These are phyloP conservation scores for Julus scanicus DNA, from an alignment of 2,888 invertebrate species.

Conservation along the genomic window DNA sequence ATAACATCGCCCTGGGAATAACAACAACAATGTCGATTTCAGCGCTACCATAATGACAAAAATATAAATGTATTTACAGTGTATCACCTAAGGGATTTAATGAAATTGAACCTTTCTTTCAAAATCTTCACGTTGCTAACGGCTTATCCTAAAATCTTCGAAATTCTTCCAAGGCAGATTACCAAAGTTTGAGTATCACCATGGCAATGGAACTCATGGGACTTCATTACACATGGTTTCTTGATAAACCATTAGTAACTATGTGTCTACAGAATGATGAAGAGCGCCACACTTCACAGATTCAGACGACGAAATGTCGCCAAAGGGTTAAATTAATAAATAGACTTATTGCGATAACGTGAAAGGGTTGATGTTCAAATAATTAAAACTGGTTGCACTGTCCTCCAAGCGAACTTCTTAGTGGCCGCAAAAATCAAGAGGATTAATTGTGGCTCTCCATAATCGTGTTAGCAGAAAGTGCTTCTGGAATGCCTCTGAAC, in stretches of 20 bases:
- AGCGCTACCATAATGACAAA: not conserved
- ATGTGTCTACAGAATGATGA: too few species aligned
- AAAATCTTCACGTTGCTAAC: too few species aligned
- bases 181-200: not conserved
- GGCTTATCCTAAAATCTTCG: too few species aligned
- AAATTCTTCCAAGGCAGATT: too few species aligned
- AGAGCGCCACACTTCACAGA: too few species aligned
- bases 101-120: not conserved
- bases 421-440: not conserved
- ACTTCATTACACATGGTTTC: too few species aligned
- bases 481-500: constrained; percentile 29
- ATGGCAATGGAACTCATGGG: not conserved
- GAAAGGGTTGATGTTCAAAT: not conserved
- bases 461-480: constrained; percentile 32
- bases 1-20: not conserved
- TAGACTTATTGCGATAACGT: too few species aligned
- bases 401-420: not conserved
- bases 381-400: constrained; percentile 7
- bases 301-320: too few species aligned
- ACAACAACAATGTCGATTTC: not conserved
- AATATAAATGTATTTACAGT: not conserved
- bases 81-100: not conserved
- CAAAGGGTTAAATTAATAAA: too few species aligned
- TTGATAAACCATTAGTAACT: too few species aligned
- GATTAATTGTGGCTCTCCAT: not conserved